A percentile compares a stretch with the other conserved stretches of the same genome.
Evolutionary conservation across 2,888 invertebrate species (phyloP).

Genomic region (Polyommatus icarus): DNA sequence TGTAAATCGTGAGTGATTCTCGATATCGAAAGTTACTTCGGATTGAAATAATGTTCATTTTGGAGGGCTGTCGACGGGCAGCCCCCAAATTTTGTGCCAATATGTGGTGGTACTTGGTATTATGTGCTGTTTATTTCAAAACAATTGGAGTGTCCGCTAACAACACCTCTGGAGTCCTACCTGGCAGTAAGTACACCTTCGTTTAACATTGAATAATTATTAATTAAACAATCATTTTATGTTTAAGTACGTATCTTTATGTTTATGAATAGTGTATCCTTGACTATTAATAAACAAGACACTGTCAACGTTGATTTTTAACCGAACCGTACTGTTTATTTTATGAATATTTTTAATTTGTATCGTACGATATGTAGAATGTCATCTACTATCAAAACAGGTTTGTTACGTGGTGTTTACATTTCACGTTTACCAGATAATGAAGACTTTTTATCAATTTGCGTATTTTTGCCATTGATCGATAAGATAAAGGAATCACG

Average conservation of each 20-base stretch:
- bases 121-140: constrained; percentile 70
- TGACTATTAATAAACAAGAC: constrained; percentile 19
- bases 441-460: not conserved
- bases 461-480: constrained; percentile 19
- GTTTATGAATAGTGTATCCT: not conserved
- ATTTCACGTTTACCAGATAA: constrained; percentile 34
- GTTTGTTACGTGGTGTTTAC: constrained; percentile 42
- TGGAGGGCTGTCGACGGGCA: constrained; percentile 78
- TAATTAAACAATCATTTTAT: not conserved
- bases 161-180: constrained; percentile 57
- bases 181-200: constrained; percentile 61
- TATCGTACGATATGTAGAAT: constrained; percentile 16
- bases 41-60: constrained; percentile 67
- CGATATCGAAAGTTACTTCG: constrained; percentile 73
- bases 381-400: constrained; percentile 36
- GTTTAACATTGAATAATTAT: constrained; percentile 22
- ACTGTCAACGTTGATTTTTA: not conserved
- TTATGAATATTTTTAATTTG: not conserved
- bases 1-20: constrained; percentile 62
- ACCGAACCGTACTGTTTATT: not conserved
- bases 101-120: constrained; percentile 77
- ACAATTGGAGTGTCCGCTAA: constrained; percentile 66
- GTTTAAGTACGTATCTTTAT: not conserved
- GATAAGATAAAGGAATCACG: constrained; percentile 19
- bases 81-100: constrained; percentile 76